Evolutionary conservation across 1,140 invertebrate genomes (phyloP), one percentile per base, ranked within the genome.

Genomic region (Calephelis virginiensis): DNA sequence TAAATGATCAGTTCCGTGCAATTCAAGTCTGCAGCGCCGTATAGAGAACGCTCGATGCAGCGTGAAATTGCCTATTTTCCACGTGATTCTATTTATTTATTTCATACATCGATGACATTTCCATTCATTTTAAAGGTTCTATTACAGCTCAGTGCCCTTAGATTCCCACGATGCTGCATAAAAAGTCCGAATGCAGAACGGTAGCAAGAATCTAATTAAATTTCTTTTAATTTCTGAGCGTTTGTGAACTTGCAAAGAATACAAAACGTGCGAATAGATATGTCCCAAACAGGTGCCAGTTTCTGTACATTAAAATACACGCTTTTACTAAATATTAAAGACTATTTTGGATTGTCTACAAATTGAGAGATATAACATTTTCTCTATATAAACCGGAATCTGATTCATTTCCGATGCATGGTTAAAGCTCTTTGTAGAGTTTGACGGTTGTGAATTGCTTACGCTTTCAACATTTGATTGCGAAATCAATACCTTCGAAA

Each of bases 1-100:
- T 72, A 75, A 77, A 72, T 73, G 76, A 69, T 60, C 67, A 69
- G 64, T 76, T 69, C 71, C 70, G 17, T 11, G 53, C 74, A 70
- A 64, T 70, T 72, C 74, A 79, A 69, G 70, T 75, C 77, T 82
- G 83, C 84, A 82, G 81, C 71, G 76, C 81, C 78, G 79, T 78
- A 85, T 80, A 88, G 83, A 89, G 85, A 82, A 84, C 77, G 71
- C 53, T 78, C 85, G 87, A 89, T 89, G 85, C 86, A 91, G 82
- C 85, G 86, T 89, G 89, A 91, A 91, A 91, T 89, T 89, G 88
- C 83, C 88, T 89, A 89, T 91, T 89, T 89, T 89, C 88, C 88
- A 84, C 82, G 78, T 87, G 85, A 89, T 87, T 90, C 87, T 90
- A 89, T 89, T 86, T 88, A 90, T 88, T 90, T 88, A 86, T 88